phyloP scores from a whole-genome alignment of 1,140 invertebrate genomes.

The Temnothorax nylanderi region DNA sequence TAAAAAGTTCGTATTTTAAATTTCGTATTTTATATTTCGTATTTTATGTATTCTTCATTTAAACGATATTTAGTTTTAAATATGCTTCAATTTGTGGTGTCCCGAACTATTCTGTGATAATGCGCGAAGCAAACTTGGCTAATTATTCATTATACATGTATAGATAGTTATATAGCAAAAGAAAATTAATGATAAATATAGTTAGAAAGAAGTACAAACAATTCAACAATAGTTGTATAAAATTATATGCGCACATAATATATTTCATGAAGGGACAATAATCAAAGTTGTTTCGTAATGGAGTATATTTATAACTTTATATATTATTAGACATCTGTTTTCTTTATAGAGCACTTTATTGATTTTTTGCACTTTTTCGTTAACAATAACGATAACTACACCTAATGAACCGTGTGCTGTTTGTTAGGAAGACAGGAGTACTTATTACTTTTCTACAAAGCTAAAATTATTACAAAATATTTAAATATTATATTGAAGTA shows the following conservation, averaged over 20 bases:
- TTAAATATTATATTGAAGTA: conserved; percentile 21
- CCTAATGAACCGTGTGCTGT: conserved; percentile 20
- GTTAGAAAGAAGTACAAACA: background rate
- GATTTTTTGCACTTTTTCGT: conserved; percentile 28
- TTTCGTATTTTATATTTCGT: background rate
- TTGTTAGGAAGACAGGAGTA: conserved; percentile 64
- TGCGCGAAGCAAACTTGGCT: conserved; percentile 49
- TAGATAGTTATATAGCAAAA: conserved; percentile 3
- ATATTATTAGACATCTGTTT: background rate
- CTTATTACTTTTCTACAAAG: conserved; percentile 60
- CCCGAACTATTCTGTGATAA: conserved; percentile 67
- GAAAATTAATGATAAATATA: background rate
- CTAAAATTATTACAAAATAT: conserved; percentile 66
- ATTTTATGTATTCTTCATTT: background rate
- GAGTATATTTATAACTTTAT: conserved; percentile 15
- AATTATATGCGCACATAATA: conserved; percentile 15
- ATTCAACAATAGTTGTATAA: conserved; percentile 2
- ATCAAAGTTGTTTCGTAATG: conserved; percentile 22
- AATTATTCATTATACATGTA: conserved; percentile 3
- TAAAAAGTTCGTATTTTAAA: background rate
- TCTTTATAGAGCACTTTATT: conserved; percentile 26
- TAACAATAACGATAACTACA: conserved; percentile 38
- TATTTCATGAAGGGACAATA: conserved; percentile 3
- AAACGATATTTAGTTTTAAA: background rate
- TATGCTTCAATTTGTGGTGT: conserved; percentile 9